Evolutionary conservation across 2,113 vertebrate species (phyloP).

Genomic region (Anguilla japonica): DNA sequence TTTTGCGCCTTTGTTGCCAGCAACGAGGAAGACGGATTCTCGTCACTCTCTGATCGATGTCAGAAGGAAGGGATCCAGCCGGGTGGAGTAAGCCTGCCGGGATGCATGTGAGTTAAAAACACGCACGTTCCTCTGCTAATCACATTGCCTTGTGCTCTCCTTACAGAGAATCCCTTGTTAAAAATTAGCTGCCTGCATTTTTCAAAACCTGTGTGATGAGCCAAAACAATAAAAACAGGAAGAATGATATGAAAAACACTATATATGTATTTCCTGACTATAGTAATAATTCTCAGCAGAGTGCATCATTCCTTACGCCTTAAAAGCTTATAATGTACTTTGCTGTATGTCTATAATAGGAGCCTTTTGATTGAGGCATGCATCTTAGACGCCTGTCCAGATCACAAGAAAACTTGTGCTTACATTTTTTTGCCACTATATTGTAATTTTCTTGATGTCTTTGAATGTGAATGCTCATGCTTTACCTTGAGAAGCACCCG

Average conservation of each 20-base stretch:
- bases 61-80: slow-evolving; percentile 55
- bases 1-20: slow-evolving; percentile 52
- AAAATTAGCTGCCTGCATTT: neutral
- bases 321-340: neutral
- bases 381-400: neutral
- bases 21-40: slow-evolving; percentile 58
- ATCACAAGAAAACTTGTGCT: neutral
- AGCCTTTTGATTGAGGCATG: neutral
- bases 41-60: slow-evolving; percentile 61
- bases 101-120: slow-evolving; percentile 55
- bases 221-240: neutral
- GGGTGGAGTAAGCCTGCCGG: slow-evolving; percentile 60
- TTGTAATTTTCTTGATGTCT: neutral
- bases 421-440: neutral
- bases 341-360: neutral
- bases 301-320: neutral
- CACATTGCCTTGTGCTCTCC: slow-evolving; percentile 46
- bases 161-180: slow-evolving; percentile 39
- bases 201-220: too few species aligned
- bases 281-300: neutral
- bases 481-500: too few species aligned
- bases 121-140: slow-evolving; percentile 56
- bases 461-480: neutral
- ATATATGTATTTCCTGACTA: neutral
- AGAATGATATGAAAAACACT: neutral